Percentiles rank a stretch among this genome's conserved stretches.
These are phyloP conservation scores for Ramphastos sulfuratus DNA, from an alignment of 2,113 vertebrate genomes.

Conservation along the genomic window DNA sequence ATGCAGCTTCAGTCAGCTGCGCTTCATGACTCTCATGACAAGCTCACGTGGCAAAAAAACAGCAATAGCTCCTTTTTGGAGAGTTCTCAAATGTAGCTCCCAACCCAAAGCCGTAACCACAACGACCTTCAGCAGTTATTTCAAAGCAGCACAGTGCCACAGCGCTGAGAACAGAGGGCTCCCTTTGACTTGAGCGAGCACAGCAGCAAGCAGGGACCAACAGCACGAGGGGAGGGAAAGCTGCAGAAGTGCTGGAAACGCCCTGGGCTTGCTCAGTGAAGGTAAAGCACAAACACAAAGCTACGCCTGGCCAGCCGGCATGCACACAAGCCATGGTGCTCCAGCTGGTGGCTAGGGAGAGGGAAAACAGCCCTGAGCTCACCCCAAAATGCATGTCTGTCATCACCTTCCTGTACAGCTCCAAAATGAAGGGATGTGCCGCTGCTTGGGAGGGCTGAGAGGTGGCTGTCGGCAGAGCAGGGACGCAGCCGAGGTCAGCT, in stretches of 20 bases:
- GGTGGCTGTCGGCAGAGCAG: background rate
- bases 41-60: background rate
- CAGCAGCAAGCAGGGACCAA: background rate
- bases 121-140: slow-evolving; percentile 23
- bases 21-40: slow-evolving; percentile 2
- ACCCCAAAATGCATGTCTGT: background rate
- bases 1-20: slow-evolving; percentile 1
- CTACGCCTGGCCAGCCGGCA: background rate
- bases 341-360: background rate
- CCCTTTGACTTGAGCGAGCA: background rate
- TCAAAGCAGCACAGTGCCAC: background rate
- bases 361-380: background rate
- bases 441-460: background rate
- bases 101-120: background rate
- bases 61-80: background rate
- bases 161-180: background rate
- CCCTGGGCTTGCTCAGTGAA: background rate
- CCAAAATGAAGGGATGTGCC: background rate
- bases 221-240: background rate
- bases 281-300: background rate
- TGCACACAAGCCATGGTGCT: accelerated
- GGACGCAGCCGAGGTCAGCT: background rate
- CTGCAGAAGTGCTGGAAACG: background rate
- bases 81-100: slow-evolving; percentile 7
- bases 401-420: background rate